These are phyloP conservation scores for Meteorus sp. DNA, from an alignment of 1,140 invertebrate genomes.

Conservation along the genomic window DNA sequence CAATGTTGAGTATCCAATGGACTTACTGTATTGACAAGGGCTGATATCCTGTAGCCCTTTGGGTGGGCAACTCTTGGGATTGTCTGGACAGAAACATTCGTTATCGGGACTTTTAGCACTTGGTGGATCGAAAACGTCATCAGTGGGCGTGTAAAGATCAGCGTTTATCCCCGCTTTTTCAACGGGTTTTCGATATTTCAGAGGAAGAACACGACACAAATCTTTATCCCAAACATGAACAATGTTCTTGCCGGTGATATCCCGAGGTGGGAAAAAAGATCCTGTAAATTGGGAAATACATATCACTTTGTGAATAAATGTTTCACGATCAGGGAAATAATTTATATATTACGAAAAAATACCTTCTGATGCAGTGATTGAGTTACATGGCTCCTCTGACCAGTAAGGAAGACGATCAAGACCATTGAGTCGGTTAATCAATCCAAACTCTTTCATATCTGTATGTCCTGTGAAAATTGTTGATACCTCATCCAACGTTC, in stretches of 20 bases:
- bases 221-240: conserved; percentile 85
- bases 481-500: conserved; percentile 76
- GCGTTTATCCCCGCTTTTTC: conserved; percentile 70
- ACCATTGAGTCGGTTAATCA: conserved; percentile 77
- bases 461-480: conserved; percentile 79
- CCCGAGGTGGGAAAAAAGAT: conserved; percentile 78
- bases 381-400: conserved; percentile 75
- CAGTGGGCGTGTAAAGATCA: conserved; percentile 73
- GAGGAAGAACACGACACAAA: conserved; percentile 76
- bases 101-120: conserved; percentile 70
- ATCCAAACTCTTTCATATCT: conserved; percentile 76
- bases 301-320: conserved; percentile 1
- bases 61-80: conserved; percentile 67
- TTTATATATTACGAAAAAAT: conserved; percentile 34
- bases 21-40: conserved; percentile 81
- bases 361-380: conserved; percentile 81
- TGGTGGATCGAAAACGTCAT: conserved; percentile 69
- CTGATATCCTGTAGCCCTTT: conserved; percentile 82
- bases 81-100: conserved; percentile 76
- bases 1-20: too few relatives aligned
- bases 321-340: background rate
- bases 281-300: conserved; percentile 47
- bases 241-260: conserved; percentile 71
- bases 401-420: conserved; percentile 75
- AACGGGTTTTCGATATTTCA: conserved; percentile 69